Percentiles rank a stretch among this genome's conserved stretches.
Conservation (phyloP, 2,888 invertebrate genomes). For the Entomobrya proxima region DNA sequence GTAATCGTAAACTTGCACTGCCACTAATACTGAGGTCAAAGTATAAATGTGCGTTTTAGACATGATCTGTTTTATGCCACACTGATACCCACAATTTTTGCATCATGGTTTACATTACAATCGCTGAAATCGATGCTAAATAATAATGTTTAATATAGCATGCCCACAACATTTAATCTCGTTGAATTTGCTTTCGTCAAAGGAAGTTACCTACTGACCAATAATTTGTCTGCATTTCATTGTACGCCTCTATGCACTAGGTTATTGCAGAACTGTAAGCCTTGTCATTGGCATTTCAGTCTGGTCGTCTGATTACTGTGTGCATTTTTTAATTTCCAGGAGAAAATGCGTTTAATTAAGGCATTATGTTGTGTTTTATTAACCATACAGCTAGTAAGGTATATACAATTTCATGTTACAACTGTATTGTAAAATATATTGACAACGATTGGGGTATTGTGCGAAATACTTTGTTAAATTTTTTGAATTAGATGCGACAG, state of each 20-base stretch:
- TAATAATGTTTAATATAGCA: too few relatives aligned
- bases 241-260: not conserved
- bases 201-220: not conserved
- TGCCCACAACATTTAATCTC: too few relatives aligned
- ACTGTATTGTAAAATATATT: not conserved
- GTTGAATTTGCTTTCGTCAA: too few relatives aligned
- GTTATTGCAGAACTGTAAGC: too few relatives aligned
- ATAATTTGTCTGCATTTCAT: not conserved
- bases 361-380: not conserved
- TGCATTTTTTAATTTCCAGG: not conserved
- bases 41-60: not conserved
- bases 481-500: not conserved
- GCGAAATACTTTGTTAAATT: not conserved
- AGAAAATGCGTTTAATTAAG: not conserved
- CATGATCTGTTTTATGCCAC: not conserved
- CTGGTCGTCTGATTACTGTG: not conserved
- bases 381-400: not conserved
- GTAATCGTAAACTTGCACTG: too few relatives aligned
- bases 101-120: too few relatives aligned
- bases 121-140: too few relatives aligned
- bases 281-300: not conserved
- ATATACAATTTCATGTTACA: not conserved
- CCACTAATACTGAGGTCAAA: too few relatives aligned
- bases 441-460: not conserved
- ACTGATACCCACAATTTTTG: not conserved